Conservation (phyloP, 2,797 vertebrate genomes). For the Liasis olivaceus region DNA sequence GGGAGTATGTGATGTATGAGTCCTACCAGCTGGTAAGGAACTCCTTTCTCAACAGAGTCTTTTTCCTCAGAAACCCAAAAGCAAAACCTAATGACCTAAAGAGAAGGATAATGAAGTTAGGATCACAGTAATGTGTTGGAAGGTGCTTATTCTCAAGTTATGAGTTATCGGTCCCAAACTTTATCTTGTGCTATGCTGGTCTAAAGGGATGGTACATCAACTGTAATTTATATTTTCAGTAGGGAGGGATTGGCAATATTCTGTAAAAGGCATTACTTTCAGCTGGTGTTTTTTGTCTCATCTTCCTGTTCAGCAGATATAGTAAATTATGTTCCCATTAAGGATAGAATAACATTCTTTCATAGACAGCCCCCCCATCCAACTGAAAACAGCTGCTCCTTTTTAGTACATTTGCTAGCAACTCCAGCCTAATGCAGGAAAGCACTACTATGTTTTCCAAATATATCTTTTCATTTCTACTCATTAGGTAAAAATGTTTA, state of each 20-base stretch:
- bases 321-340: neutral
- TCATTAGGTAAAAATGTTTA: neutral
- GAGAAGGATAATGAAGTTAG: neutral
- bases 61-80: neutral
- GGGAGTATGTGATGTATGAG: neutral
- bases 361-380: neutral
- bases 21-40: neutral
- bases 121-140: neutral
- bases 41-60: neutral
- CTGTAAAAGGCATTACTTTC: neutral
- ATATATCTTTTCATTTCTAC: neutral
- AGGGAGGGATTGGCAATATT: neutral
- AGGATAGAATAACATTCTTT: neutral
- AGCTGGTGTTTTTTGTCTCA: neutral
- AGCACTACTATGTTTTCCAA: neutral
- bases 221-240: neutral
- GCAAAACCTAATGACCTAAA: neutral
- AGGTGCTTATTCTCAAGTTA: neutral
- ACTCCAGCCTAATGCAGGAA: neutral
- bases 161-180: neutral
- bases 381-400: neutral
- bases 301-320: neutral
- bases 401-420: neutral
- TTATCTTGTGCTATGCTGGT: neutral
- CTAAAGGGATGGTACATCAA: neutral